A percentile compares a stretch with the other conserved stretches of the same genome.
phyloP scores from a whole-genome alignment of 2,797 vertebrate species.

The Phalloptychus januarius region DNA sequence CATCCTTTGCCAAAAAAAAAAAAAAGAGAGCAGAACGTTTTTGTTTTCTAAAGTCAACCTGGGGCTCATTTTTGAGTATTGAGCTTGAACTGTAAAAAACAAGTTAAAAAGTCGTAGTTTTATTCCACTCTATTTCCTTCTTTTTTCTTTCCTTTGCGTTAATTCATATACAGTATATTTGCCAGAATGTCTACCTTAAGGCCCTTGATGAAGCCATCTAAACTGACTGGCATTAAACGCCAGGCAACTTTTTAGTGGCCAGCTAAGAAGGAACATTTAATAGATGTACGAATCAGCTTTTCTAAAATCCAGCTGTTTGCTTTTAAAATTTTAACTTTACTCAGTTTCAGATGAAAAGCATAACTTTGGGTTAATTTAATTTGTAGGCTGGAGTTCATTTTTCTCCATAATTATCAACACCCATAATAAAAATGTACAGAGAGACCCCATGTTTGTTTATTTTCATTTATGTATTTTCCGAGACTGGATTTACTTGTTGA shows the following conservation, averaged over 20 bases:
- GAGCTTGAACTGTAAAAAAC: not conserved
- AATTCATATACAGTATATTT: not conserved
- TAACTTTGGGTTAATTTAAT: not conserved
- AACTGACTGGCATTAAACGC: not conserved
- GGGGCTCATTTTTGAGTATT: not conserved
- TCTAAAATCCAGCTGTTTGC: not conserved
- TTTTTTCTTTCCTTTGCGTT: not conserved
- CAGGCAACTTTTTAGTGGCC: not conserved
- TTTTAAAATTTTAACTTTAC: not conserved
- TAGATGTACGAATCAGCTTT: not conserved
- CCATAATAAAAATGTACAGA: not conserved
- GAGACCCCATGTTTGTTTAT: not conserved
- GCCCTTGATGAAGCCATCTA: not conserved
- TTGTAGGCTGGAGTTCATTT: not conserved
- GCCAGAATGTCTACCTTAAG: not conserved
- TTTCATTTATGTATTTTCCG: not conserved
- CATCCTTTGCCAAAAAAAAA: conserved; percentile 7
- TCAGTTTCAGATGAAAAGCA: not conserved
- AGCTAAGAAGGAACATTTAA: not conserved
- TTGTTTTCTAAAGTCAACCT: not conserved
- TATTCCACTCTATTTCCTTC: not conserved
- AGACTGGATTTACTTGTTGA: not conserved
- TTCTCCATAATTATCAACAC: not conserved
- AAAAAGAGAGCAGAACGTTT: not conserved
- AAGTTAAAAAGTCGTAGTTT: not conserved